These are phyloP conservation scores for Coregonus suidteri DNA, from an alignment of 2,797 vertebrate species.

Conservation along the genomic window DNA sequence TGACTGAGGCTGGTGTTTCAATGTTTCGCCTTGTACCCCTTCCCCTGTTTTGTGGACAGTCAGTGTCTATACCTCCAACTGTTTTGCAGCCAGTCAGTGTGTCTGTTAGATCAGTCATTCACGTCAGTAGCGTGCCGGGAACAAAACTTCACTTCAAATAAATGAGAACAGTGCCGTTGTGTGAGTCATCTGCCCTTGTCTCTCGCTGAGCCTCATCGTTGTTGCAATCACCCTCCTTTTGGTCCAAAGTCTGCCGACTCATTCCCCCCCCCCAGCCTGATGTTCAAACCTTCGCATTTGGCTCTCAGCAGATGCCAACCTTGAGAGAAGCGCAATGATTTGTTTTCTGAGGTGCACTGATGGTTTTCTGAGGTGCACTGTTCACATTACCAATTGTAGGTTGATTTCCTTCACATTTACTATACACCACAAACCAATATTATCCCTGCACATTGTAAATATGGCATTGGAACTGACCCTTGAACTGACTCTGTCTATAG, in stretches of 20 bases:
- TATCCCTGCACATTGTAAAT: too few relatives aligned
- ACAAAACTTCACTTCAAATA: constrained; percentile 42
- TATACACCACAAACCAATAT: background rate
- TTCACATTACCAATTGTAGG: constrained; percentile 15
- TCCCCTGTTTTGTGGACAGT: constrained; percentile 41
- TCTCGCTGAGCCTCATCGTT: constrained; percentile 30
- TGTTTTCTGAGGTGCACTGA: constrained; percentile 1
- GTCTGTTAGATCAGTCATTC: constrained; percentile 53
- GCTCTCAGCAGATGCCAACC: constrained; percentile 21
- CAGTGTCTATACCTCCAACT: background rate
- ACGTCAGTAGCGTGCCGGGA: constrained; percentile 33
- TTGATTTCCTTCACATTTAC: background rate
- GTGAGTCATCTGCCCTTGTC: constrained; percentile 40
- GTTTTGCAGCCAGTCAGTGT: constrained; percentile 38
- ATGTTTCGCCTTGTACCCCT: too few relatives aligned
- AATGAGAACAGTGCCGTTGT: constrained; percentile 36
- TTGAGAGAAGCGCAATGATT: constrained; percentile 35
- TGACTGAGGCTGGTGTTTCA: too few relatives aligned
- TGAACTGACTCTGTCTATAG: too few relatives aligned
- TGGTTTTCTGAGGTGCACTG: too few relatives aligned
- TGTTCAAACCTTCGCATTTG: constrained; percentile 24
- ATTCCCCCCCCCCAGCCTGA: constrained; percentile 5
- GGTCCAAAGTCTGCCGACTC: constrained; percentile 19
- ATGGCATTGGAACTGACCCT: too few relatives aligned
- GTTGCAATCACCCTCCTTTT: constrained; percentile 42